Percentiles rank a stretch among this genome's conserved stretches.
These are phyloP conservation scores for Xiphophorus couchianus DNA, from an alignment of 2,113 vertebrate species.

Conservation along the genomic window DNA sequence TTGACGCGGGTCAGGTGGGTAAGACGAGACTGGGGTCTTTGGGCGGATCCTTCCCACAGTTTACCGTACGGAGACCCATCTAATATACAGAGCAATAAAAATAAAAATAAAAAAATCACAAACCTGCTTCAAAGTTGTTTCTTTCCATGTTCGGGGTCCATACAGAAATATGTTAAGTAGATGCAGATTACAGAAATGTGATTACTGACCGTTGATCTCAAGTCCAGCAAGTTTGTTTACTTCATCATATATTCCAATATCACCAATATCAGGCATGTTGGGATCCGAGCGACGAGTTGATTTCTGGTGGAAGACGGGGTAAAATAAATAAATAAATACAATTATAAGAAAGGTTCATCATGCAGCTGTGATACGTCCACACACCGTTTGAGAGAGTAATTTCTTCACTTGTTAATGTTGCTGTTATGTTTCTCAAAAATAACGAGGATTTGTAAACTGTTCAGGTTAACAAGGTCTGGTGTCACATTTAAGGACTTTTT, in stretches of 20 bases:
- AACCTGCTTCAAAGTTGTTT: neutral
- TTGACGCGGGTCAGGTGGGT: constrained; percentile 80
- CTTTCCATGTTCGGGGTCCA: neutral
- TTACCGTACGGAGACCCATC: constrained; percentile 82
- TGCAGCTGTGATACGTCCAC: neutral
- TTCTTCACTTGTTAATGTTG: neutral
- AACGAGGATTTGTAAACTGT: neutral
- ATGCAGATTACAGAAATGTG: neutral
- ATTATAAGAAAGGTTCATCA: neutral
- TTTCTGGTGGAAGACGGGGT: constrained; percentile 77
- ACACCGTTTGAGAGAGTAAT: neutral
- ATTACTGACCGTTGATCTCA: constrained; percentile 70
- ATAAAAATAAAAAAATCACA: neutral
- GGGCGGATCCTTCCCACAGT: constrained; percentile 86
- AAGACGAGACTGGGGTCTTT: constrained; percentile 61
- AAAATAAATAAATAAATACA: neutral
- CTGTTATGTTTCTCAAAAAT: neutral
- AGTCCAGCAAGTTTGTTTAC: constrained; percentile 81
- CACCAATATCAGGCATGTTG: constrained; percentile 77
- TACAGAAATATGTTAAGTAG: neutral
- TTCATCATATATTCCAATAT: constrained; percentile 92
- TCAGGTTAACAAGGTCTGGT: too few relatives aligned
- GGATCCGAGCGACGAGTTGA: constrained; percentile 85
- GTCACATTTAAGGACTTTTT: too few relatives aligned
- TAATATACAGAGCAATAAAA: constrained; percentile 19